phyloP scores from a whole-genome alignment of 2,888 invertebrate species.

The Pheosia tremula region DNA sequence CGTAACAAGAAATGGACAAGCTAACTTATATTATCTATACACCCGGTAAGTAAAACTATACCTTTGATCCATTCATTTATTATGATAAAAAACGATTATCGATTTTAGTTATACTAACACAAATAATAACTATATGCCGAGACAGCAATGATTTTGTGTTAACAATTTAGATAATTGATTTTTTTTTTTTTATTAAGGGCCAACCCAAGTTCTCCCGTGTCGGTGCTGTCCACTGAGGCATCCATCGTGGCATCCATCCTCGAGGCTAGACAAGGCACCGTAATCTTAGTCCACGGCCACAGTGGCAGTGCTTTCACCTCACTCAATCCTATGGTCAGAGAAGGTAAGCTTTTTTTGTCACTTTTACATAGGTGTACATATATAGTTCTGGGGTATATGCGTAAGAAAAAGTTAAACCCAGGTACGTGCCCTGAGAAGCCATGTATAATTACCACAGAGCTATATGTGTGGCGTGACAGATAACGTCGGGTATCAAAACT shows the following conservation, averaged over 20 bases:
- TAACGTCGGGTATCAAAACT: no score
- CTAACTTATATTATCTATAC: constrained; percentile 42
- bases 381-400: no score
- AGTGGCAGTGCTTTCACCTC: constrained; percentile 38
- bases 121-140: not conserved
- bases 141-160: not conserved
- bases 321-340: constrained; percentile 48
- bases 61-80: no score
- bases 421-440: no score
- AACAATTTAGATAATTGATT: constrained; percentile 1
- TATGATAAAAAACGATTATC: no score
- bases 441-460: no score
- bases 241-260: constrained; percentile 12
- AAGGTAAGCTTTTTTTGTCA: constrained; percentile 36
- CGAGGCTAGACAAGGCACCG: constrained; percentile 21
- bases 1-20: constrained; percentile 21
- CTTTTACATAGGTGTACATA: not conserved
- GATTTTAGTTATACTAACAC: no score
- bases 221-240: not conserved
- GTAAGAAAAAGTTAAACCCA: no score
- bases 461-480: no score
- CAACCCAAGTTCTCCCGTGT: not conserved
- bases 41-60: constrained; percentile 35
- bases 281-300: constrained; percentile 54
- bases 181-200: not conserved